phyloP scores from a whole-genome alignment of 1,140 invertebrate species.

The Hirudo medicinalis region DNA sequence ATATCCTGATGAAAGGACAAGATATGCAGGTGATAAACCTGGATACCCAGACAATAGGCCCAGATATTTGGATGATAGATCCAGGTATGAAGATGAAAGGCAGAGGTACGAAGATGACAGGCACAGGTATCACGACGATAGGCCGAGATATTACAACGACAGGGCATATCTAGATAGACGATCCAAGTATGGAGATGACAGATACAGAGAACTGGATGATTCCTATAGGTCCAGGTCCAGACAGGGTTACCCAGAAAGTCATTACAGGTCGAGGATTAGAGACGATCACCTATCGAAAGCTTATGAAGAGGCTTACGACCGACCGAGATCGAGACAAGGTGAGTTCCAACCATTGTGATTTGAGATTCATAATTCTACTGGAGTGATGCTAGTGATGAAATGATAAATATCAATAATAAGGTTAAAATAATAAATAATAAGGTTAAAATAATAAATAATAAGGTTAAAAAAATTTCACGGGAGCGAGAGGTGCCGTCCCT shows the following conservation, averaged over 20 bases:
- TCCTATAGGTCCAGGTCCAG: not conserved
- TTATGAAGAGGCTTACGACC: conserved; percentile 30
- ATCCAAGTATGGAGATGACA: not conserved
- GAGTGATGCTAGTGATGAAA: too few relatives aligned
- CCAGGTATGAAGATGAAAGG: not conserved
- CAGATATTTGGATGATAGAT: not conserved
- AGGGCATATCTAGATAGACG: too few relatives aligned
- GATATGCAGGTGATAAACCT: not conserved
- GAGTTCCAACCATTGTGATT: not conserved
- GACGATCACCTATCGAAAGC: too few relatives aligned
- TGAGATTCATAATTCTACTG: too few relatives aligned
- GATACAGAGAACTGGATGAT: not conserved
- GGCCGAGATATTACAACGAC: not conserved
- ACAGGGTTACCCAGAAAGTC: too few relatives aligned
- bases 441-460: too few relatives aligned
- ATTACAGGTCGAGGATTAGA: too few relatives aligned
- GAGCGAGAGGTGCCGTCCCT: too few relatives aligned
- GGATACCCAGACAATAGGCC: not conserved
- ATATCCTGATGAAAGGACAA: not conserved
- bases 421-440: too few relatives aligned
- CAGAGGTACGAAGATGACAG: not conserved
- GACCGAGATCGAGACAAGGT: conserved; percentile 33
- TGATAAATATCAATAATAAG: too few relatives aligned
- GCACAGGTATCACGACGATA: not conserved
- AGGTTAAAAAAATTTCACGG: too few relatives aligned